Evolutionary conservation across 2,888 invertebrate genomes (phyloP).

Genomic region (Diplolepis rosae): DNA sequence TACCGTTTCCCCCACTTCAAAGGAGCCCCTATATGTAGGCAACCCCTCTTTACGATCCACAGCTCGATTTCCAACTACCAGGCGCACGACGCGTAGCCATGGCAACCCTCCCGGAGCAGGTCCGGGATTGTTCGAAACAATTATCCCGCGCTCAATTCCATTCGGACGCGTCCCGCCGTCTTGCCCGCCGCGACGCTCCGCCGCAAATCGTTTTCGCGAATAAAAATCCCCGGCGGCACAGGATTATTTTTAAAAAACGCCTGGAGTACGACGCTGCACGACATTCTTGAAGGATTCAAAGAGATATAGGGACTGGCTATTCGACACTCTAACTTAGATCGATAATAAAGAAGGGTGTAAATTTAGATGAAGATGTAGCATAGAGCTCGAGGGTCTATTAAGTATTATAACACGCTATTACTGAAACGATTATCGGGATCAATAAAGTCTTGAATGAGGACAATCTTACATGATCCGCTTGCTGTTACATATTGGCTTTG

Average conservation of each 20-base stretch:
- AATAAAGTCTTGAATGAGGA: conserved; percentile 13
- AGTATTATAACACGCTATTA: conserved; percentile 29
- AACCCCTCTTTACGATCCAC: conserved; percentile 28
- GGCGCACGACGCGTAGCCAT: conserved; percentile 63
- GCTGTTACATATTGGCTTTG: conserved; percentile 8
- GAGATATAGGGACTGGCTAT: conserved; percentile 1
- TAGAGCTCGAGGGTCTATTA: conserved; percentile 25
- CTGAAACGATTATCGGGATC: conserved; percentile 17
- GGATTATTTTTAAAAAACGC: conserved; percentile 65
- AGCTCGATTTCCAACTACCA: conserved; percentile 40
- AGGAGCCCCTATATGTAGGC: conserved; percentile 38
- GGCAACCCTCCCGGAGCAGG: conserved; percentile 64
- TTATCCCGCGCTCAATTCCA: conserved; percentile 72
- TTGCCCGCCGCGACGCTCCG: conserved; percentile 43
- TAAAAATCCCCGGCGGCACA: conserved; percentile 61
- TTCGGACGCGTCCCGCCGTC: conserved; percentile 58
- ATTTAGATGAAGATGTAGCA: conserved; percentile 26
- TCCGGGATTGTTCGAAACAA: conserved; percentile 73
- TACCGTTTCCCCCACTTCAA: conserved; percentile 50
- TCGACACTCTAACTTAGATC: conserved; percentile 8
- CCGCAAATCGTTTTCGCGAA: conserved; percentile 66
- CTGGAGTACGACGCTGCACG: conserved; percentile 28
- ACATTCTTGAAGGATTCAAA: conserved; percentile 17
- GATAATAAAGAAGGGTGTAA: conserved; percentile 23
- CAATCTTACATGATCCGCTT: not conserved